Evolutionary conservation across 2,888 invertebrate species (phyloP).

Genomic region (Pyrrhia umbra): DNA sequence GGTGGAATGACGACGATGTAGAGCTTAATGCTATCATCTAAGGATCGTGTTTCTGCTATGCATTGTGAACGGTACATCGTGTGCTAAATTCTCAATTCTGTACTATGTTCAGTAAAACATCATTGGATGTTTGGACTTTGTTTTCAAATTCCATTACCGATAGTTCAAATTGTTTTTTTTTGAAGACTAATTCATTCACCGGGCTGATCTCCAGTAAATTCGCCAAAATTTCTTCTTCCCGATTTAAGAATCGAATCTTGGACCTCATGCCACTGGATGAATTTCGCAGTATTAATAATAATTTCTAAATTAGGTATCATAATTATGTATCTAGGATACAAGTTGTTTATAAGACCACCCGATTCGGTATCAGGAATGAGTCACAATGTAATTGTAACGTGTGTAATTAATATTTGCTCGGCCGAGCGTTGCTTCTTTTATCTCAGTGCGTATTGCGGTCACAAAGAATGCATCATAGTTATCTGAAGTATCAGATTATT

Average conservation of each 20-base stretch:
- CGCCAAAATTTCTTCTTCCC: background rate
- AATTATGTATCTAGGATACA: background rate
- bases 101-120: background rate
- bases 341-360: constrained; percentile 23
- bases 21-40: constrained; percentile 9
- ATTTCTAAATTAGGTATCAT: background rate
- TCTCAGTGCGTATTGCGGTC: constrained; percentile 71
- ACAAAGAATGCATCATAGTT: constrained; percentile 52
- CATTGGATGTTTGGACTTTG: background rate
- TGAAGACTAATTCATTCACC: background rate
- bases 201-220: background rate
- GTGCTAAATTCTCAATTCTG: constrained; percentile 20
- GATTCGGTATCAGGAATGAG: constrained; percentile 59
- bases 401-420: constrained; percentile 70
- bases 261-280: background rate
- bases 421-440: constrained; percentile 68
- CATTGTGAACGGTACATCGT: background rate
- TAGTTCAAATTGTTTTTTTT: background rate
- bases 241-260: background rate
- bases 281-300: background rate
- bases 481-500: constrained; percentile 34
- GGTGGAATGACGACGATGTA: constrained; percentile 23
- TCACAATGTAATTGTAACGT: constrained; percentile 63
- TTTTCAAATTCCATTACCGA: background rate
- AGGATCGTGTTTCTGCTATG: constrained; percentile 29